Conservation (phyloP, 2,797 vertebrate genomes). For the Melanotaenia nigrans region DNA sequence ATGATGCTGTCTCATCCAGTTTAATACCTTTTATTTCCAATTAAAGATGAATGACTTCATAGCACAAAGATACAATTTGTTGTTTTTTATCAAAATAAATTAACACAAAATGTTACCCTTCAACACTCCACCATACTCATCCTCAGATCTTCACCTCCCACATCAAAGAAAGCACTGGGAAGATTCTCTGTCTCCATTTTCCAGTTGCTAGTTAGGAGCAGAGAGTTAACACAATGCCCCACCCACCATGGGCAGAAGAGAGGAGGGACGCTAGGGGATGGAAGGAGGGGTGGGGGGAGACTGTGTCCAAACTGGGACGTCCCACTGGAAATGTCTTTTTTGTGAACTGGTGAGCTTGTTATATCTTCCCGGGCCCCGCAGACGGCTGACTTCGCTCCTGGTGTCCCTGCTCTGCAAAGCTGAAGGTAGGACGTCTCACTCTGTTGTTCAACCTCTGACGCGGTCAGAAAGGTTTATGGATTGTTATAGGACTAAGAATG, state of each 20-base stretch:
- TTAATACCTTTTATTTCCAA: neutral
- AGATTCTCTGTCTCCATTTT: neutral
- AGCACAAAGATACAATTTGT: neutral
- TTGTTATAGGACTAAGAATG: no score
- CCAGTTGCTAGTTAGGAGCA: neutral
- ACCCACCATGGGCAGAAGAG: constrained; percentile 62
- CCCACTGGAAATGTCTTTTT: constrained; percentile 82
- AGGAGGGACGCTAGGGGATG: constrained; percentile 25
- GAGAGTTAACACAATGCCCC: constrained; percentile 61
- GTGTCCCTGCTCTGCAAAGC: constrained; percentile 75
- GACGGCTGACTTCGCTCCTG: constrained; percentile 81
- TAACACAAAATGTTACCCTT: neutral
- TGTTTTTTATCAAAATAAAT: neutral
- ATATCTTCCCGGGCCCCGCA: constrained; percentile 83
- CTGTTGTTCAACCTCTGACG: neutral
- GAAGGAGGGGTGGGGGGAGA: neutral
- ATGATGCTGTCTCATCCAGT: neutral
- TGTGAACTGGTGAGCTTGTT: constrained; percentile 79
- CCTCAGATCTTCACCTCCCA: no score
- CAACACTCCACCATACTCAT: no score
- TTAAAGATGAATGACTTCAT: neutral
- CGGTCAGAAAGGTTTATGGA: no score
- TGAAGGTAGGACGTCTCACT: constrained; percentile 85
- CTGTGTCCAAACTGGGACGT: constrained; percentile 63
- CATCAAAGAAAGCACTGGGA: no score